A percentile compares a stretch with the other conserved stretches of the same genome.
Evolutionary conservation across 2,797 vertebrate genomes (phyloP).

Genomic region (Pelochelys cantorii): DNA sequence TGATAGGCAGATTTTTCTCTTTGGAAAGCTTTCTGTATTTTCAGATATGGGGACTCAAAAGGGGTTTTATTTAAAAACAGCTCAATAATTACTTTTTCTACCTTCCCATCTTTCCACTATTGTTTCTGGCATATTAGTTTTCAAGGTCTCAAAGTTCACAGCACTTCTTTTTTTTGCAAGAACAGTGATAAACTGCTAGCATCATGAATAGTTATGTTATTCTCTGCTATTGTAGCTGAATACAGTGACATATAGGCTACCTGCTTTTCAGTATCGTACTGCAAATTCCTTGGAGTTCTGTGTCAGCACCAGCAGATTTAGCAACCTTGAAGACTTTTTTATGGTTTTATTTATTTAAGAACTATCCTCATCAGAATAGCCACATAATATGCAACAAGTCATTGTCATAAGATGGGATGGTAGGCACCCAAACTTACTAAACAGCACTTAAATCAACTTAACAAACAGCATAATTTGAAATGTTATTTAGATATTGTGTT

Average conservation of each 20-base stretch:
- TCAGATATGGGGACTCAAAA: slow-evolving; percentile 43
- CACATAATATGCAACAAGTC: background rate
- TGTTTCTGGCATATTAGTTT: slow-evolving; percentile 74
- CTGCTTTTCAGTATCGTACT: slow-evolving; percentile 51
- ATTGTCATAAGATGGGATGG: background rate
- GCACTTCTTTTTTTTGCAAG: slow-evolving; percentile 27
- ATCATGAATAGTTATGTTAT: slow-evolving; percentile 75
- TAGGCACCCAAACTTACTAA: background rate
- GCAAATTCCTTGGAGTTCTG: slow-evolving; percentile 63
- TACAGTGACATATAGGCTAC: slow-evolving; percentile 31
- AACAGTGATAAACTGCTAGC: slow-evolving; percentile 53
- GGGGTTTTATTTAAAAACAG: slow-evolving; percentile 65
- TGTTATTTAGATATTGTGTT: background rate
- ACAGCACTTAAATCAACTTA: background rate
- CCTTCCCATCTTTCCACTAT: slow-evolving; percentile 43
- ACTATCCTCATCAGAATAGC: background rate
- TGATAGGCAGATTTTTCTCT: background rate
- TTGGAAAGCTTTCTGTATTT: slow-evolving; percentile 15
- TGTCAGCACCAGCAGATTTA: slow-evolving; percentile 61
- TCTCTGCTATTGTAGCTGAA: slow-evolving; percentile 38
- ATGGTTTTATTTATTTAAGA: slow-evolving; percentile 56
- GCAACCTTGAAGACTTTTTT: slow-evolving; percentile 56
- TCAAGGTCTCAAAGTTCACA: slow-evolving; percentile 71
- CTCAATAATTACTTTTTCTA: slow-evolving; percentile 71
- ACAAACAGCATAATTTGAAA: background rate